Percentiles rank a stretch among this genome's conserved stretches.
Evolutionary conservation across 1,140 invertebrate species (phyloP).

Genomic region (Cryptotermes secundus): DNA sequence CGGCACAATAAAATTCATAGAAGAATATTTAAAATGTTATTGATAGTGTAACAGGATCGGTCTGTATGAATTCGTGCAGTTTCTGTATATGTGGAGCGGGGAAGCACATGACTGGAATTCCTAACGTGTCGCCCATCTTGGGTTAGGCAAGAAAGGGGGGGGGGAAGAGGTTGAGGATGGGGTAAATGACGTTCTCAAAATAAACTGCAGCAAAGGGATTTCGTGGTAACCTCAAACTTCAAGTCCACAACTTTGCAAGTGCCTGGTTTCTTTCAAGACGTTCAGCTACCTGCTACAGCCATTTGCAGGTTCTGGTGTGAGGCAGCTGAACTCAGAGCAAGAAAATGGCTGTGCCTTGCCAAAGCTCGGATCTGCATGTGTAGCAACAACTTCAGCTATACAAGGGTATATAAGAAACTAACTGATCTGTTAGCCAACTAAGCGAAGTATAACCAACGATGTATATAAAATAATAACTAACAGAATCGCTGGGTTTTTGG

Average conservation of each 20-base stretch:
- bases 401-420: too few relatives aligned
- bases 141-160: background rate
- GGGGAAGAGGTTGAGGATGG: background rate
- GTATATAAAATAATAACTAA: too few relatives aligned
- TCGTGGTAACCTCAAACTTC: slow-evolving; percentile 10
- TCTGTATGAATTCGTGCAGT: background rate
- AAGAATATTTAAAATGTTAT: background rate
- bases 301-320: background rate
- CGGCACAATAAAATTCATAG: too few relatives aligned
- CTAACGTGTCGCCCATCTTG: slow-evolving; percentile 17
- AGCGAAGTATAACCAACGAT: too few relatives aligned
- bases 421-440: too few relatives aligned
- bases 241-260: slow-evolving; percentile 19
- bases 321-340: background rate
- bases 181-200: slow-evolving; percentile 8
- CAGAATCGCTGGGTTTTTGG: too few relatives aligned
- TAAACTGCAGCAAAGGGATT: slow-evolving; percentile 19
- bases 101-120: background rate
- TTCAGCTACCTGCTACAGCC: background rate
- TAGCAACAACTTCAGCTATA: too few relatives aligned
- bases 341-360: background rate
- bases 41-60: background rate
- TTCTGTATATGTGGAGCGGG: background rate
- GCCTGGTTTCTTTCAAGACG: background rate
- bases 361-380: too few relatives aligned